Percentiles rank a stretch among this genome's conserved stretches.
Evolutionary conservation across 2,113 vertebrate species (phyloP).

Genomic region (Macrotis lagotis): DNA sequence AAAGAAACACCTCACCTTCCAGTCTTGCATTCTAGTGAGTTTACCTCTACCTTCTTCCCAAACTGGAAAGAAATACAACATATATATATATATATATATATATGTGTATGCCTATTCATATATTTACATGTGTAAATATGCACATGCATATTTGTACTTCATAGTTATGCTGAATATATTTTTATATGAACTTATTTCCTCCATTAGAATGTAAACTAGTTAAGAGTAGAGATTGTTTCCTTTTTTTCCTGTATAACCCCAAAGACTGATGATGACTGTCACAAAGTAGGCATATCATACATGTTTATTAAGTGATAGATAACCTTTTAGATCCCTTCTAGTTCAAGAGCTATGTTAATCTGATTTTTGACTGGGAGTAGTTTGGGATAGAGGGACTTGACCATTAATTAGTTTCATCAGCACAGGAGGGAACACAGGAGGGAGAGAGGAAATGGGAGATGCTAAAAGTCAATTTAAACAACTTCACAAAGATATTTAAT

Average conservation of each 20-base stretch:
- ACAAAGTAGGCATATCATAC: background rate
- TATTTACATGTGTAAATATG: background rate
- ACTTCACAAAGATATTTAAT: background rate
- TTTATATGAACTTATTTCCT: background rate
- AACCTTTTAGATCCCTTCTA: background rate
- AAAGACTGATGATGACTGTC: background rate
- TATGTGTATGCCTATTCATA: background rate
- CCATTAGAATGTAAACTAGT: background rate
- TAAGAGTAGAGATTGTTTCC: background rate
- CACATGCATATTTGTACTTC: background rate
- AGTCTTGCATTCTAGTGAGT: background rate
- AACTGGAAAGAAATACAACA: background rate
- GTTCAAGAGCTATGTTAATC: background rate
- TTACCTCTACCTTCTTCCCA: background rate
- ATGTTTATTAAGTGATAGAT: background rate
- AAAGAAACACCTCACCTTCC: background rate
- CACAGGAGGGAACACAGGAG: background rate
- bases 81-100: too few species aligned
- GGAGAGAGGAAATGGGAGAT: background rate
- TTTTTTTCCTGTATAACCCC: background rate
- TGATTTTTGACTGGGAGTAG: accelerated
- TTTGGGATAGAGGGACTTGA: background rate
- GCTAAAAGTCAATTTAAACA: too few species aligned
- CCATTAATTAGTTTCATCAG: background rate
- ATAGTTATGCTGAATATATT: background rate